Conservation (phyloP, 2,888 invertebrate species). For the Oligia strigilis region DNA sequence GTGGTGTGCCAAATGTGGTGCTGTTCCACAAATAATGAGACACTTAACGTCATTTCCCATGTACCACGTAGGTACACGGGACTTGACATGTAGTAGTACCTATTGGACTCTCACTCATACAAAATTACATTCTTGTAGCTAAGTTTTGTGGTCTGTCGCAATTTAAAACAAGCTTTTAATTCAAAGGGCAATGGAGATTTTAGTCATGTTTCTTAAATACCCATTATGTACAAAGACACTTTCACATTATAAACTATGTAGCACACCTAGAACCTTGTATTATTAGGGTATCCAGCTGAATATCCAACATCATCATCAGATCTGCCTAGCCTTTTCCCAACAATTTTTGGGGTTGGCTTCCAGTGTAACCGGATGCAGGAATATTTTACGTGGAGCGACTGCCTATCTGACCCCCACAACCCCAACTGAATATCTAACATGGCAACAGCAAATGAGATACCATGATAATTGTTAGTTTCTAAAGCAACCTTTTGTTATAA, state of each 20-base stretch:
- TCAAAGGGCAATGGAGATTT: conserved; percentile 15
- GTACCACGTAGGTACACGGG: neutral
- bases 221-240: conserved; percentile 39
- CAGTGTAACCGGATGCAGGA: neutral
- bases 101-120: neutral
- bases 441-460: neutral
- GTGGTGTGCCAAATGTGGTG: neutral
- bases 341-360: neutral
- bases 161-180: neutral
- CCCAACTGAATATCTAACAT: neutral
- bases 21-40: neutral
- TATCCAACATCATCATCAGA: neutral
- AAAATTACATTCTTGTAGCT: neutral
- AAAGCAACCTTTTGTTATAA: neutral
- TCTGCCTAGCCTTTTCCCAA: neutral
- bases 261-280: neutral
- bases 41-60: no score
- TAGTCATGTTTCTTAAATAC: conserved; percentile 25
- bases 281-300: neutral
- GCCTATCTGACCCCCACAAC: neutral
- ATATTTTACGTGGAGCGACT: neutral
- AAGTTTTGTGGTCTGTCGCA: neutral
- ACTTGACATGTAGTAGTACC: no score
- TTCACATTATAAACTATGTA: conserved; percentile 34
- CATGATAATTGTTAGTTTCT: neutral